A percentile compares a stretch with the other conserved stretches of the same genome.
Conservation (phyloP, 2,888 invertebrate species). For the Lycaena phlaeas region DNA sequence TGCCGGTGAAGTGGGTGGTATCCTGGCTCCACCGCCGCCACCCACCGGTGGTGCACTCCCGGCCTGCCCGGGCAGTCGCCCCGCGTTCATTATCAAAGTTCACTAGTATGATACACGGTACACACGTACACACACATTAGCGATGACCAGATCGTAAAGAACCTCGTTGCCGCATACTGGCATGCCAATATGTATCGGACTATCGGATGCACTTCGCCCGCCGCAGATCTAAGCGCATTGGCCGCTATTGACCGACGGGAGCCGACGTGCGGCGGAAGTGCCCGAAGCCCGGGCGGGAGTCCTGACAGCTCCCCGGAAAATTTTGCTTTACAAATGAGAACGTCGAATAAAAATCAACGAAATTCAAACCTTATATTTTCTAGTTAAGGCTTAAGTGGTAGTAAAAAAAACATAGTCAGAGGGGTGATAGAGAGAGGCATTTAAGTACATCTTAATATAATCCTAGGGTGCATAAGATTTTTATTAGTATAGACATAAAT, state of each 20-base stretch:
- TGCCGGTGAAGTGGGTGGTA: conserved; percentile 22
- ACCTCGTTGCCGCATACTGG: conserved; percentile 27
- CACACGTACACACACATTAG: conserved; percentile 49
- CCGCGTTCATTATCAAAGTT: conserved; percentile 70
- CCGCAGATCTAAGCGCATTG: conserved; percentile 35
- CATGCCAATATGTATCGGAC: conserved; percentile 12
- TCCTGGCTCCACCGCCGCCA: conserved; percentile 17
- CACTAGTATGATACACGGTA: conserved; percentile 61
- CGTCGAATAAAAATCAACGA: background rate
- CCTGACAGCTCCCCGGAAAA: conserved; percentile 58
- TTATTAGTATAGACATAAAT: conserved; percentile 1
- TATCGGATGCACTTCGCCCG: conserved; percentile 14
- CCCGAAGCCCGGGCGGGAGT: conserved; percentile 44
- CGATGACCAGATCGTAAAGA: conserved; percentile 26
- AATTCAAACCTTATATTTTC: too few species aligned
- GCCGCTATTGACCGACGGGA: conserved; percentile 31
- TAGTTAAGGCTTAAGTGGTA: too few species aligned
- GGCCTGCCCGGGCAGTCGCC: conserved; percentile 47
- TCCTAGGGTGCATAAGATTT: conserved; percentile 1
- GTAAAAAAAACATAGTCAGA: too few species aligned
- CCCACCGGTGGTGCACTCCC: too few species aligned
- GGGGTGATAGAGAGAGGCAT: too few species aligned
- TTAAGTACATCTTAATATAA: conserved; percentile 1
- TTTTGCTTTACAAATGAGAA: too few species aligned
- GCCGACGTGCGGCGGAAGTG: conserved; percentile 48